Percentiles rank a stretch among this genome's conserved stretches.
Evolutionary conservation across 2,888 invertebrate genomes (phyloP).

Genomic region (Tortricodes alternella): DNA sequence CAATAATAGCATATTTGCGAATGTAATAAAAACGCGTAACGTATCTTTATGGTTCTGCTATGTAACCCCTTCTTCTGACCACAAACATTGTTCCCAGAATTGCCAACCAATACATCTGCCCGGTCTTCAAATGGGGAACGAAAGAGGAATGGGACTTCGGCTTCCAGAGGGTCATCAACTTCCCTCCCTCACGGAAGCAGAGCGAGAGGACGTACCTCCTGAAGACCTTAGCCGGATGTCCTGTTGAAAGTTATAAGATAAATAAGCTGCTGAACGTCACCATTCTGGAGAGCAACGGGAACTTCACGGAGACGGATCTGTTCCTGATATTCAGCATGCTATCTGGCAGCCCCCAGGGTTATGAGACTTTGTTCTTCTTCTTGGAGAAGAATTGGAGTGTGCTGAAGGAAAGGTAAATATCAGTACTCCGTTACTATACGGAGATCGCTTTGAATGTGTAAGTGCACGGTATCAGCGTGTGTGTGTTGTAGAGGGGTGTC

Average conservation of each 20-base stretch:
- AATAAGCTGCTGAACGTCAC: slow-evolving; percentile 85
- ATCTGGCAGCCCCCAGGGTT: slow-evolving; percentile 87
- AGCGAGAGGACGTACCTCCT: slow-evolving; percentile 90
- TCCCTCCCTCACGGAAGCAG: slow-evolving; percentile 86
- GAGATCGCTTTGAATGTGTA: too few species aligned
- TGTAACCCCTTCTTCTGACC: neutral
- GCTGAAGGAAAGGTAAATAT: slow-evolving; percentile 85
- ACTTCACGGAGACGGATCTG: slow-evolving; percentile 89
- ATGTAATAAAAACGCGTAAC: too few species aligned
- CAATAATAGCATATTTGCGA: too few species aligned
- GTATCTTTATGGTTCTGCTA: neutral
- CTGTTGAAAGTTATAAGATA: slow-evolving; percentile 87
- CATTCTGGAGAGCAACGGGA: slow-evolving; percentile 86
- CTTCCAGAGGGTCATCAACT: slow-evolving; percentile 88
- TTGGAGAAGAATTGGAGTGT: slow-evolving; percentile 87
- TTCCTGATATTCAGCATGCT: slow-evolving; percentile 90
- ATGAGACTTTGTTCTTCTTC: slow-evolving; percentile 88
- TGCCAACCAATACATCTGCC: slow-evolving; percentile 89
- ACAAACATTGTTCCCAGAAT: slow-evolving; percentile 76
- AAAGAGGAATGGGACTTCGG: slow-evolving; percentile 92
- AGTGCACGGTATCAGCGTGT: too few species aligned
- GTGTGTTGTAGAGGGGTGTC: too few species aligned
- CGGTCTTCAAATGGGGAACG: slow-evolving; percentile 92
- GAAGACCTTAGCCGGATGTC: slow-evolving; percentile 91
- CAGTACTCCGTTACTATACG: too few species aligned